A percentile compares a stretch with the other conserved stretches of the same genome.
Evolutionary conservation across 2,888 invertebrate species (phyloP).

Genomic region (Conistra vaccinii): DNA sequence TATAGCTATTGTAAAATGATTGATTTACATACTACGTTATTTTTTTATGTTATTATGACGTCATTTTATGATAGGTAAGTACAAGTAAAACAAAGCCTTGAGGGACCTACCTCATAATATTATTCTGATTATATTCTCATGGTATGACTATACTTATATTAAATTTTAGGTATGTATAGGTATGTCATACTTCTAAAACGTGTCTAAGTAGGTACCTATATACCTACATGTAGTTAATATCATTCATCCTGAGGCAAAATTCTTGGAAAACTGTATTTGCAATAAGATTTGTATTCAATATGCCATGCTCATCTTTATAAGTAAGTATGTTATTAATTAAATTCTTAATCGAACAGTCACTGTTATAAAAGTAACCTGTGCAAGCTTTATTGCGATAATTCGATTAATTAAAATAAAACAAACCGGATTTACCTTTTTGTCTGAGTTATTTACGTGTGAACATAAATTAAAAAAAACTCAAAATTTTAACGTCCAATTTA

Average conservation of each 20-base stretch:
- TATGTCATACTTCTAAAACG: background rate
- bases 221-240: background rate
- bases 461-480: conserved; percentile 28
- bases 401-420: background rate
- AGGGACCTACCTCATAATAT: conserved; percentile 6
- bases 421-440: conserved; percentile 27
- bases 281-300: conserved; percentile 35
- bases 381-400: conserved; percentile 22
- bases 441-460: conserved; percentile 44
- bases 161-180: background rate
- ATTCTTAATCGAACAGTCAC: conserved; percentile 59
- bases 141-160: background rate
- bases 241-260: background rate
- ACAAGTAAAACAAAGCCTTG: conserved; percentile 24
- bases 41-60: conserved; percentile 50
- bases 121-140: conserved; percentile 32
- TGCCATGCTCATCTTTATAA: conserved; percentile 18
- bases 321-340: conserved; percentile 35
- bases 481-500: conserved; percentile 45
- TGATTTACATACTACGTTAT: conserved; percentile 53
- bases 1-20: conserved; percentile 54
- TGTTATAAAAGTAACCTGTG: conserved; percentile 17
- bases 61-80: conserved; percentile 37
- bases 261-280: conserved; percentile 29
- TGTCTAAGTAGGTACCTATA: background rate